Evolutionary conservation across 2,113 vertebrate species (phyloP), one percentile per base, ranked within the genome.

Genomic region (Grammomys surdaster): DNA sequence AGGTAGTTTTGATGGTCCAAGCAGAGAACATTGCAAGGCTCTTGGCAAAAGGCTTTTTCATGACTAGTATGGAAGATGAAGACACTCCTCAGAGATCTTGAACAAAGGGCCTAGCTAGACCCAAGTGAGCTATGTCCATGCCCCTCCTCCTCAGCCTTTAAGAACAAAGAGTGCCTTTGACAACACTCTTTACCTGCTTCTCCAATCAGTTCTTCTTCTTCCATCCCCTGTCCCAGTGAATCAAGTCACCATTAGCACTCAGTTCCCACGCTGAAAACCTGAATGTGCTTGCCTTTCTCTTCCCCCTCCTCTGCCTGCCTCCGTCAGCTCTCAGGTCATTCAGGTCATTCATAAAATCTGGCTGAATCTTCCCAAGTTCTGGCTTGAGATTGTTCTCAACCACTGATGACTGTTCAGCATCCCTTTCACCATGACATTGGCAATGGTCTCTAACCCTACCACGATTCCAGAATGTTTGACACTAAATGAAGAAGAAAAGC

Each of bases 31-130:
- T 90, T 93, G 3, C 1, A 4, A 2, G 7, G 36, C 51, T 95
- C 63, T 96, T 84, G 48, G 75, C 51, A 90, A 93, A 93, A 91
- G 14, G 5, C 40, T 31, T 89, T 93, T 86, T 69, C 28, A 28
- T 77, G 13, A 17, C 48, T 89, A 56, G 8, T 26, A 20, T 1
- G 60, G 87, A 48, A n/a, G 82, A 76, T 86, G 73, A 89, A 90
- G 80, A 1, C 48, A 43, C 26, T 78, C 43, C 67, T 67, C 69
- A 97, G 85, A 63, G 54, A 76, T 2, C 3, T 22, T 5, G 9
- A 78, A 56, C 91, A 75, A 88, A 96, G 33, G 43, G 69, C 70
- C 72, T 54, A 36, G 75, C 75, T 3, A 11, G 67, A 40, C 24
- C 26, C 70, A n/a, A 28, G 65, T 31, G 73, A 16, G n/a, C 48